phyloP scores from a whole-genome alignment of 2,888 invertebrate species.

The Nymphalis urticae region DNA sequence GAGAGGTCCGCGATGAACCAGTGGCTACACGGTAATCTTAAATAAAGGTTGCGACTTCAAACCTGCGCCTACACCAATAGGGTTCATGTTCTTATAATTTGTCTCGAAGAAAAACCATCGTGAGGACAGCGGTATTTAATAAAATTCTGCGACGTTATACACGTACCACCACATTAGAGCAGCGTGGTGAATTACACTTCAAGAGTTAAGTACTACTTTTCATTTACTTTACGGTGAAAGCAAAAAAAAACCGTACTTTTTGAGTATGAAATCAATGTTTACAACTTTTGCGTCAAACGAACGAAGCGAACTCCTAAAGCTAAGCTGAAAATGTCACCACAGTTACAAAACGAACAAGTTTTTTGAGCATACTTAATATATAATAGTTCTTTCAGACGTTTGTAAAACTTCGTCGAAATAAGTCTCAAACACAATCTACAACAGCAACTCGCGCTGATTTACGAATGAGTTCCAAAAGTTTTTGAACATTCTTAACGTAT shows the following conservation, averaged over 20 bases:
- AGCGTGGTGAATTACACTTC: too few relatives aligned
- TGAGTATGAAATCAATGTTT: not conserved
- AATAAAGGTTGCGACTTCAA: too few relatives aligned
- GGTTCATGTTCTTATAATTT: too few relatives aligned
- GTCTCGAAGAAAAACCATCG: too few relatives aligned
- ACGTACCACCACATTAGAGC: not conserved
- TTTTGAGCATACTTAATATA: slow-evolving; percentile 17
- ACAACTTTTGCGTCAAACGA: not conserved
- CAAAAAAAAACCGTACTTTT: not conserved
- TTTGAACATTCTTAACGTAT: not conserved
- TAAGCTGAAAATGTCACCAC: not conserved
- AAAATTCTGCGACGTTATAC: not conserved
- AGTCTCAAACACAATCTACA: not conserved
- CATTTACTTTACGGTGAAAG: not conserved
- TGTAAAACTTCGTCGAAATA: slow-evolving; percentile 1
- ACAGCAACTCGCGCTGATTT: not conserved
- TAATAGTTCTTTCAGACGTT: slow-evolving; percentile 19
- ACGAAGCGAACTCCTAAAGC: not conserved
- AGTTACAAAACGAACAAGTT: slow-evolving; percentile 6
- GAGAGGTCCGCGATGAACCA: too few relatives aligned
- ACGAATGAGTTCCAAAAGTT: not conserved
- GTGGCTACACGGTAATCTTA: too few relatives aligned
- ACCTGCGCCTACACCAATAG: too few relatives aligned
- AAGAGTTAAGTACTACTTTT: not conserved
- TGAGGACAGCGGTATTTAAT: not conserved